phyloP scores from a whole-genome alignment of 2,888 invertebrate genomes.

The Zele albiditarsus region DNA sequence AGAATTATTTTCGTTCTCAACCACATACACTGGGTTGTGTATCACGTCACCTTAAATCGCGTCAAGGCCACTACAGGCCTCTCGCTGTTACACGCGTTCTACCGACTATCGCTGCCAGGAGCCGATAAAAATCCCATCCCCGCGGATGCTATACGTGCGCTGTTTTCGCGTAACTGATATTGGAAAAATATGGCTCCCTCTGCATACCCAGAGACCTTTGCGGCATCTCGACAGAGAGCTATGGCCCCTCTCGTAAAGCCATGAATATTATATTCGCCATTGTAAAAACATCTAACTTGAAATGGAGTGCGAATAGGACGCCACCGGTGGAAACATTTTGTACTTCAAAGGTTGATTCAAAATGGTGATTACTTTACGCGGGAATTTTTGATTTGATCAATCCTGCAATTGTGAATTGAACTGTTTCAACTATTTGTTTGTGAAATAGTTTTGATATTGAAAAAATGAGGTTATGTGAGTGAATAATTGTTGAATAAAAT shows the following conservation, averaged over 20 bases:
- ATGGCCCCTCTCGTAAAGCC: conserved; percentile 1
- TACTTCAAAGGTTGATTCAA: background rate
- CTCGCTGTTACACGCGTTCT: conserved; percentile 45
- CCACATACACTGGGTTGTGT: conserved; percentile 31
- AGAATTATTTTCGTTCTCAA: conserved; percentile 13
- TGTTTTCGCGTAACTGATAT: conserved; percentile 75
- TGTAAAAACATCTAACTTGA: conserved; percentile 33
- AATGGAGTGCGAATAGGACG: background rate
- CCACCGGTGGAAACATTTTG: background rate
- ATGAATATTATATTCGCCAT: conserved; percentile 17
- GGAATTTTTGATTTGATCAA: background rate
- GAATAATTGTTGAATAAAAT: background rate
- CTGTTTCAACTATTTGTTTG: background rate
- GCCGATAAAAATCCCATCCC: conserved; percentile 50
- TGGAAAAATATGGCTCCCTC: conserved; percentile 77
- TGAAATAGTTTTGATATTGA: no score
- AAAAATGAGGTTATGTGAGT: background rate
- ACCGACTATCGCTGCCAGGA: conserved; percentile 45
- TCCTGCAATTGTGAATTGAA: background rate
- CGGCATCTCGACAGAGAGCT: conserved; percentile 34
- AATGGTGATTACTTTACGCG: background rate
- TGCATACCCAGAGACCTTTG: conserved; percentile 74
- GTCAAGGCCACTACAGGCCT: conserved; percentile 42
- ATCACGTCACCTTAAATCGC: conserved; percentile 33
- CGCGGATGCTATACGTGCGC: conserved; percentile 57